Base-by-base conservation (phyloP, 2,113 vertebrate species). In the Rhea pennata region DNA sequence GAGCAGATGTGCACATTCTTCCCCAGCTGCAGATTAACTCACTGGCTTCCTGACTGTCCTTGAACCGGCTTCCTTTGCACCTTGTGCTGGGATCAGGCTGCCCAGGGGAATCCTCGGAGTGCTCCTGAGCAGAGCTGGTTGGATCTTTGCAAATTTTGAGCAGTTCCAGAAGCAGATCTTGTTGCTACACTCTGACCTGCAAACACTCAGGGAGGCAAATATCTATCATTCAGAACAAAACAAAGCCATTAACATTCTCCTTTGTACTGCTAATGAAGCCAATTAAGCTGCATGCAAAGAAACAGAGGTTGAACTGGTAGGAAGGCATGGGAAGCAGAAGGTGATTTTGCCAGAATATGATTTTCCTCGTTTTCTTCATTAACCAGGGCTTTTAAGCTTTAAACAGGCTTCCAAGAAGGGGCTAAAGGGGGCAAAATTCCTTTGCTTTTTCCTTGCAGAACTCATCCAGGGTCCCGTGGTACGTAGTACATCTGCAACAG, bases 221-320 rank as follows among this genome's bases (percentile, higher is more conserved):
- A 87, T 78, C 74, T 24, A 7, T 74, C 22, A 11, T 27, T 97
- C 72, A 10, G 70, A 93, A 67, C 54, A 81, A 87, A 93, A 78
- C 90, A 87, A 88, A 96, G 44, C 93, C 44, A 82, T 96, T 87
- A 91, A 51, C 36, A 24, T 77, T 93, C 92, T 93, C 84, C 50
- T 97, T 97, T 91, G 59, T 95, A 61, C 79, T 23, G 31, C 59
- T 96, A 93, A 97, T 87, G 76, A 95, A 93, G 69, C 70, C 94
- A 96, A 98, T 98, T 96, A 92, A 94, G 78, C 87, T 83, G 80
- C 59, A 5, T 51, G 91, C 69, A 58, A 65, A 97, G 79, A 91
- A 90, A 51, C 62, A 71, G 95, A 81, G 92, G 87, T 75, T 77
- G 79, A 83, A 88, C 62, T 87, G 86, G 88, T 93, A 81, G 83